phyloP scores from a whole-genome alignment of 92 coral and sea anemone species.

The Zoanthus sansibaricus region DNA sequence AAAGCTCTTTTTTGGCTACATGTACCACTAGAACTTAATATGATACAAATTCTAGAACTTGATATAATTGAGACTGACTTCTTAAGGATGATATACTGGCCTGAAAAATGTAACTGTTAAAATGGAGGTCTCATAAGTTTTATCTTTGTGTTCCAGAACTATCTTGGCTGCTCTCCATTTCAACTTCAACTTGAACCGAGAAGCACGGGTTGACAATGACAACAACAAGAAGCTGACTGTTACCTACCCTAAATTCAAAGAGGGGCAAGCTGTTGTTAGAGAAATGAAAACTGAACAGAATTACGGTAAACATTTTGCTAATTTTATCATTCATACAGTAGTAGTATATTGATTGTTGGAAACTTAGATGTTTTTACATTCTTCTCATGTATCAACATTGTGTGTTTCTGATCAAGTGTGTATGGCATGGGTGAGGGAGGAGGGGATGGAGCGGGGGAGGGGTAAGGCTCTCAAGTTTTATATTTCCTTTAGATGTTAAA shows the following conservation, averaged over 20 bases:
- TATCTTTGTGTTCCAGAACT: constrained; percentile 23
- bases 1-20: neutral
- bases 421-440: neutral
- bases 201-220: constrained; percentile 5
- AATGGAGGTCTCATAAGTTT: neutral
- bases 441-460: neutral
- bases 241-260: constrained; percentile 46
- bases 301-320: constrained; percentile 43
- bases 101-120: neutral
- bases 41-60: neutral
- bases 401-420: neutral
- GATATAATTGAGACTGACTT: neutral
- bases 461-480: neutral
- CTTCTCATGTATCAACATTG: neutral
- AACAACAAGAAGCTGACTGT: constrained; percentile 25
- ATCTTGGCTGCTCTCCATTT: constrained; percentile 43
- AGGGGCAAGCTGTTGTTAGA: constrained; percentile 60
- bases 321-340: neutral
- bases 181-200: constrained; percentile 31
- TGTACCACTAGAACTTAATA: too few species aligned
- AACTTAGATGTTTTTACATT: neutral
- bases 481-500: neutral
- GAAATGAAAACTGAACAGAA: constrained; percentile 28
- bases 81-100: neutral
- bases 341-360: neutral